Percentiles rank a stretch among this genome's conserved stretches.
Conservation (phyloP, 2,113 vertebrate genomes). For the Syngnathus floridae region DNA sequence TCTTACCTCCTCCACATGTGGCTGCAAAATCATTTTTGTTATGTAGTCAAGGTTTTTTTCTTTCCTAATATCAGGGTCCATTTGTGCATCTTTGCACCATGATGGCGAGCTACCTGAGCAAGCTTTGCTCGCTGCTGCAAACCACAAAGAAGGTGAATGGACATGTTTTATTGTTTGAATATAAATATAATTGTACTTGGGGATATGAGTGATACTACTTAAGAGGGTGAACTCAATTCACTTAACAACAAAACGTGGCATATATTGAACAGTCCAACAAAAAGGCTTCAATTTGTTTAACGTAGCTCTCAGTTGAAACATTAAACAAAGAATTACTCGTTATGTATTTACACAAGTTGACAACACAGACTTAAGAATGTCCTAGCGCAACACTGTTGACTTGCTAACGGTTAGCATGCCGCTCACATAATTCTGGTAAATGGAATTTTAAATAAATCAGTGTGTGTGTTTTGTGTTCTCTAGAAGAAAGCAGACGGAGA, state of each 20-base stretch:
- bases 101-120: slow-evolving; percentile 76
- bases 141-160: slow-evolving; percentile 72
- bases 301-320: no score
- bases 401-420: background rate
- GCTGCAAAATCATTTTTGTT: slow-evolving; percentile 3
- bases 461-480: background rate
- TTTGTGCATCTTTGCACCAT: slow-evolving; percentile 87
- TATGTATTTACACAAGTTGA: no score
- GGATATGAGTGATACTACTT: no score
- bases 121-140: slow-evolving; percentile 64
- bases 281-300: no score
- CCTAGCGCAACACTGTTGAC: no score
- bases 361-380: no score
- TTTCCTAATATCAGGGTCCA: slow-evolving; percentile 74
- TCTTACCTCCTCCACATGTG: background rate
- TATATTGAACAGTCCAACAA: no score
- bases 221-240: no score
- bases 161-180: background rate
- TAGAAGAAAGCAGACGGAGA: slow-evolving; percentile 65
- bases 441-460: background rate
- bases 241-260: no score
- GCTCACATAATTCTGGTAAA: background rate
- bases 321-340: no score
- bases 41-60: background rate
- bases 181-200: background rate